A percentile compares a stretch with the other conserved stretches of the same genome.
Conservation (phyloP, 2,113 vertebrate genomes). For the Poeciliopsis occidentalis region DNA sequence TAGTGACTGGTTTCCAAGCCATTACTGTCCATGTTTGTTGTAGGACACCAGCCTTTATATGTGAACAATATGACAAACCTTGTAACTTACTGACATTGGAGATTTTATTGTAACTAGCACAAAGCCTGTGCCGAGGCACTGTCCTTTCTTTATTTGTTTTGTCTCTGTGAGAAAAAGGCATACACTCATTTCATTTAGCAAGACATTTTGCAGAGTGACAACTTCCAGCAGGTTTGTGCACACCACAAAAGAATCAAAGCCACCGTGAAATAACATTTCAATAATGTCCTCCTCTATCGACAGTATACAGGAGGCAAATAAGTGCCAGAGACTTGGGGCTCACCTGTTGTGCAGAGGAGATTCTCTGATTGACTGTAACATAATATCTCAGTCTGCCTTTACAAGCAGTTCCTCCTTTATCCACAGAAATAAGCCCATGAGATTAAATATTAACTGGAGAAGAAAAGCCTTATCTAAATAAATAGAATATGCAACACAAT, state of each 20-base stretch:
- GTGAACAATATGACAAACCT: too few relatives aligned
- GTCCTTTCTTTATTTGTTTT: not conserved
- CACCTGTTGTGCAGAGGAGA: not conserved
- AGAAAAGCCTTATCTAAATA: slow-evolving; percentile 14
- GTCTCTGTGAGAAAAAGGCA: not conserved
- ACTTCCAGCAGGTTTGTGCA: not conserved
- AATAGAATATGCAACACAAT: slow-evolving; percentile 6
- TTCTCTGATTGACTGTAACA: not conserved
- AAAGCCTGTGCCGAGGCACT: not conserved
- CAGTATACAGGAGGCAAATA: too few relatives aligned
- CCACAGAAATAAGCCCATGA: slow-evolving; percentile 13
- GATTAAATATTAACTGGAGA: slow-evolving; percentile 43
- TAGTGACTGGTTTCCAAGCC: too few relatives aligned
- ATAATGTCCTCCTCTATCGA: too few relatives aligned
- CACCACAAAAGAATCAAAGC: not conserved
- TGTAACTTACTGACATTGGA: too few relatives aligned
- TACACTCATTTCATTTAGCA: not conserved
- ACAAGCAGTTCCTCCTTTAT: too few relatives aligned
- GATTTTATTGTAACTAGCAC: too few relatives aligned
- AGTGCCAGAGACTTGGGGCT: too few relatives aligned
- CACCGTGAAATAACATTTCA: too few relatives aligned
- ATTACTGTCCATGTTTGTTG: too few relatives aligned
- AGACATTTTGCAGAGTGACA: not conserved
- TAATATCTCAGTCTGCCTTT: not conserved
- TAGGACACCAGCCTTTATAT: too few relatives aligned